phyloP scores from a whole-genome alignment of 2,797 vertebrate species.

The Hemibagrus guttatus region DNA sequence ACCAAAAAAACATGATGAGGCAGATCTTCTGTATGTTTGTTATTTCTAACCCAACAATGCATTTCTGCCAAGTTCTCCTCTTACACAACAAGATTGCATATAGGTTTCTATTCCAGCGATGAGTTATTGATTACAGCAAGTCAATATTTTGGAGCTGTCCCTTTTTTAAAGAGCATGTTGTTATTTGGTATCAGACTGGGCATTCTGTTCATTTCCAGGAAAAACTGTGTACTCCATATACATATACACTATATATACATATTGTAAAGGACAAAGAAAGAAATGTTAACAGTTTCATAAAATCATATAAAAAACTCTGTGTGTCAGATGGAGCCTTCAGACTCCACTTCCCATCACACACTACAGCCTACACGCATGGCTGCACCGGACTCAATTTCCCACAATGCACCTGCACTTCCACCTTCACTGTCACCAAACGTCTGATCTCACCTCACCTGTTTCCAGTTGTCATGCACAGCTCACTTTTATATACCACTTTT shows the following conservation, averaged over 20 bases:
- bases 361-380: no score
- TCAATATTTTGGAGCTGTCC: background rate
- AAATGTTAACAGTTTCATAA: background rate
- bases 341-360: no score
- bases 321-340: background rate
- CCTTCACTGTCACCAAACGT: no score
- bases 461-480: no score
- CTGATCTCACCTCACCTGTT: no score
- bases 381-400: no score
- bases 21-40: slow-evolving; percentile 2
- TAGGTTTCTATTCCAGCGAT: background rate
- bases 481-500: no score
- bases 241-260: background rate
- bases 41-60: background rate
- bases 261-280: background rate
- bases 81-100: background rate
- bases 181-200: background rate
- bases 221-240: background rate
- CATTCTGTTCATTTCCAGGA: background rate
- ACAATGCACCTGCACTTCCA: no score
- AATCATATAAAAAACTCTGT: background rate
- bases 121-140: background rate
- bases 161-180: background rate
- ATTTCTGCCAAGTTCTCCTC: background rate
- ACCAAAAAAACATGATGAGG: background rate